Conservation (phyloP, 2,888 invertebrate genomes). For the Hemistola chrysoprasaria region DNA sequence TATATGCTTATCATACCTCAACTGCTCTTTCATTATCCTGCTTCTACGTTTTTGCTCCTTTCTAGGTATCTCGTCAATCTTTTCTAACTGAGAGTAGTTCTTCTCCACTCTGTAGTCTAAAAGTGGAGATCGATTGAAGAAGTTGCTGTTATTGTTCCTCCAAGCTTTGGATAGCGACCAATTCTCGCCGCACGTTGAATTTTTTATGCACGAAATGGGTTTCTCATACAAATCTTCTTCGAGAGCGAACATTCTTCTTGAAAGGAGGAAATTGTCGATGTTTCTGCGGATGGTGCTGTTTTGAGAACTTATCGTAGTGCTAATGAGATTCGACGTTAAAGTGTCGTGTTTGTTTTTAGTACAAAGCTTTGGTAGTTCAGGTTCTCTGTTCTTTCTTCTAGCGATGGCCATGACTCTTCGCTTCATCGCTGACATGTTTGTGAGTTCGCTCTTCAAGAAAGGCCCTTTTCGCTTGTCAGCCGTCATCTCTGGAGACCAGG, state of each 20-base stretch:
- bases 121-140: constrained; percentile 53
- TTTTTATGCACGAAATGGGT: constrained; percentile 59
- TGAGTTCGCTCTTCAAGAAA: constrained; percentile 70
- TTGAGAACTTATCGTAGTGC: constrained; percentile 66
- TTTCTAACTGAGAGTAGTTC: constrained; percentile 50
- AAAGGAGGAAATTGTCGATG: constrained; percentile 67
- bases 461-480: constrained; percentile 64
- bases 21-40: constrained; percentile 69
- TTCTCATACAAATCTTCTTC: constrained; percentile 75
- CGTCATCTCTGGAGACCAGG: constrained; percentile 78
- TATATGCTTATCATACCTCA: constrained; percentile 82
- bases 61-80: constrained; percentile 67
- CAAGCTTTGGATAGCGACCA: constrained; percentile 79
- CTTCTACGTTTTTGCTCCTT: constrained; percentile 54
- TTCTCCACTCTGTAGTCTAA: constrained; percentile 50
- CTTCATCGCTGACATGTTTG: constrained; percentile 74
- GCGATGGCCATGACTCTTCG: constrained; percentile 69
- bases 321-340: constrained; percentile 64
- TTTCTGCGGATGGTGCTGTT: constrained; percentile 65
- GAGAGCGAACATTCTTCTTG: constrained; percentile 63
- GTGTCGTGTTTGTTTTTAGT: constrained; percentile 48
- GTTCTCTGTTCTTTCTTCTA: constrained; percentile 58
- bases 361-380: constrained; percentile 55
- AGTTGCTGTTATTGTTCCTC: constrained; percentile 64
- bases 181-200: constrained; percentile 70